Percentiles rank a stretch among this genome's conserved stretches.
Conservation (phyloP, 2,797 vertebrate species). For the Bucorvus abyssinicus region DNA sequence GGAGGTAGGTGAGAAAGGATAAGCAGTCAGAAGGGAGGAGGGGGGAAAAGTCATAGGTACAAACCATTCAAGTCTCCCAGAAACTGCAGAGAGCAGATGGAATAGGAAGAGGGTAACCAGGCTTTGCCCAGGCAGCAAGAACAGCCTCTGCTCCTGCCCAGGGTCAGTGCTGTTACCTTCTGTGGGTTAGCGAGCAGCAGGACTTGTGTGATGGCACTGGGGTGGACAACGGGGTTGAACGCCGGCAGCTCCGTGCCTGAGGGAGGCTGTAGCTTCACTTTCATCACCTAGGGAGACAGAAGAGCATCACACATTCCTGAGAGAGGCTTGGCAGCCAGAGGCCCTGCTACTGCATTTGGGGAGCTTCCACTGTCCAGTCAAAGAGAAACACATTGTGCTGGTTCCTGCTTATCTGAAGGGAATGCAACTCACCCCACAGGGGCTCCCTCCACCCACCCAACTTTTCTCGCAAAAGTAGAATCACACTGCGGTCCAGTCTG, state of each 20-base stretch:
- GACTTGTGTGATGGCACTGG: conserved; percentile 93
- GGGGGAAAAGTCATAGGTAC: neutral
- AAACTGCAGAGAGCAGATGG: neutral
- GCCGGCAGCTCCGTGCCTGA: conserved; percentile 90
- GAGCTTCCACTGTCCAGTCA: neutral
- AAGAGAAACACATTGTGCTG: neutral
- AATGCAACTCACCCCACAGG: neutral
- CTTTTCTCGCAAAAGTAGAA: neutral
- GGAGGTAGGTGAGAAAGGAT: neutral
- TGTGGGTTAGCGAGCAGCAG: conserved; percentile 94
- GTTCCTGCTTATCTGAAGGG: neutral
- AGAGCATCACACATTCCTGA: neutral
- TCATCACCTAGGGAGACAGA: conserved; percentile 84
- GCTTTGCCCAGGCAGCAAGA: neutral
- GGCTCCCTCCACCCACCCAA: neutral
- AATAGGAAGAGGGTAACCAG: neutral
- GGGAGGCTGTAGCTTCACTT: conserved; percentile 94
- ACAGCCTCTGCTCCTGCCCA: neutral
- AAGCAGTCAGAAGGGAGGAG: neutral
- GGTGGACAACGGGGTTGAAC: conserved; percentile 93
- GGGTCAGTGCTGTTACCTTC: conserved; percentile 78
- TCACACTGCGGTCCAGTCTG: neutral
- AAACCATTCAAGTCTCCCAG: neutral
- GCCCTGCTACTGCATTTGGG: neutral
- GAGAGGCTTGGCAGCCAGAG: neutral